Base-by-base conservation (phyloP, 2,797 vertebrate genomes). In the Choloepus didactylus region DNA sequence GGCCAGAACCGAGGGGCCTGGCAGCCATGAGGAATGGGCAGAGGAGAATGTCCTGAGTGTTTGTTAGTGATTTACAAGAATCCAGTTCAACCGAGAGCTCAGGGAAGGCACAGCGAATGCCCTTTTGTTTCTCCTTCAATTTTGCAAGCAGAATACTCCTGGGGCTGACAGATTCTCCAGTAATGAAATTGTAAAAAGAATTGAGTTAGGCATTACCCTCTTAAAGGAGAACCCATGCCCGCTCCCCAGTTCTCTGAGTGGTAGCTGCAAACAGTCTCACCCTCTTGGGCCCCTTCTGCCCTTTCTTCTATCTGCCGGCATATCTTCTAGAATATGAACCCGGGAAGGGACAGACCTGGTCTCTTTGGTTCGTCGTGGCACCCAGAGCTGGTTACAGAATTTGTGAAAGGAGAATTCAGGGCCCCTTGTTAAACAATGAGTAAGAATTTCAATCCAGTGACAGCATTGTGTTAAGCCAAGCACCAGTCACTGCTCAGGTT, bases 101-200 rank as follows among this genome's bases (percentile, higher is more conserved):
- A 1, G 89, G 59, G 66, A 70, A 72, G 92, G 85, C 31, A 16
- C 27, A 19, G 49, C 0, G 2, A 23, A 4, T 79, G 77, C 77
- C 95, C 93, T 96, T 93, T 91, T 62, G 87, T 77, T 82, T 93
- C 87, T 41, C 38, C 60, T 93, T 93, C 95, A 81, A 6, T 96
- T 93, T 89, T 87, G 49, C 60, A 35, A 84, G 93, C 76, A 89
- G 80, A 66, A 77, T 67, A 83, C 89, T 82, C 89, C 75, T 66
- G 76, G 84, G 93, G 70, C 91, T 11, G 9, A 91, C 81, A 83
- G 93, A 76, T 86, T 92, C 66, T n/a, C 67, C 51, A 49, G 79
- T 95, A 96, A 96, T 95, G 85, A 96, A 96, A 96, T 85, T 92
- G 89, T 79, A 46, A 76, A 31, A 83, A 62, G 75, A 90, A 95